Percentiles rank a stretch among this genome's conserved stretches.
Conservation (phyloP, 2,888 invertebrate genomes). For the Notodromas monacha region DNA sequence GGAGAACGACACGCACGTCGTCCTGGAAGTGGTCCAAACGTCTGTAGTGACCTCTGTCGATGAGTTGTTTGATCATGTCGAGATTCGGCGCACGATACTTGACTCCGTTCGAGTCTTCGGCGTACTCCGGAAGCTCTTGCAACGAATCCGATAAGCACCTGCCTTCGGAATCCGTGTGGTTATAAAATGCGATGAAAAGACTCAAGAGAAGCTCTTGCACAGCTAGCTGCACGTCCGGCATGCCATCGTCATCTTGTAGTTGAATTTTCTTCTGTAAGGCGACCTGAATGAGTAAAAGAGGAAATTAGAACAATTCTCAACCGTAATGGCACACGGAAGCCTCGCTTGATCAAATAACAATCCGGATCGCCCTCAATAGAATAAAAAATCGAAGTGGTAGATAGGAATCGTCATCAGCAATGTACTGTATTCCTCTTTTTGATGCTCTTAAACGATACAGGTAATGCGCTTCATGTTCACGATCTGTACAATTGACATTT, state of each 20-base stretch:
- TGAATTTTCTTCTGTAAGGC: constrained; percentile 63
- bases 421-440: too few species aligned
- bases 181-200: constrained; percentile 70
- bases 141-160: constrained; percentile 84
- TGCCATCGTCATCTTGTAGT: constrained; percentile 39
- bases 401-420: too few species aligned
- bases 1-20: constrained; percentile 74
- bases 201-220: constrained; percentile 66
- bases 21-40: constrained; percentile 81
- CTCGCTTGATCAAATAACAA: neutral
- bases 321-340: neutral
- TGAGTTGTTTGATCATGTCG: constrained; percentile 63
- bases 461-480: too few species aligned
- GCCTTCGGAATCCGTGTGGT: constrained; percentile 85
- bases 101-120: constrained; percentile 28
- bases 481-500: too few species aligned
- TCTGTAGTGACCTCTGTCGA: constrained; percentile 69
- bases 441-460: too few species aligned
- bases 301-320: constrained; percentile 25
- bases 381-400: too few species aligned
- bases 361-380: too few species aligned
- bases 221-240: constrained; percentile 56
- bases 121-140: constrained; percentile 65
- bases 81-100: constrained; percentile 48
- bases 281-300: constrained; percentile 58